Base-by-base conservation (phyloP, 2,797 vertebrate species). In the Ispidina lecontei region DNA sequence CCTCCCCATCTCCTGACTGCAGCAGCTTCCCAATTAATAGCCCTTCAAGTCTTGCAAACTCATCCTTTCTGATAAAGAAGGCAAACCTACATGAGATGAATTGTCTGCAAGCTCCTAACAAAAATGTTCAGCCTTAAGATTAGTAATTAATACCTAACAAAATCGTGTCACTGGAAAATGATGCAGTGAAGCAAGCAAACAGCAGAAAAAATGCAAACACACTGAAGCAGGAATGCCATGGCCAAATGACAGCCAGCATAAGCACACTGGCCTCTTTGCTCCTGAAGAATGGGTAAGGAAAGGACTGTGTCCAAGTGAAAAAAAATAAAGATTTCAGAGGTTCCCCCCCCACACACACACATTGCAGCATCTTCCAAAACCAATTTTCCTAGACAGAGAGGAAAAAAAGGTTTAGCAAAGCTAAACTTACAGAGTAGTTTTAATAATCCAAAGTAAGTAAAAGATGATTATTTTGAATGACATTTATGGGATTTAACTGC, bases 21-120 rank as follows among this genome's bases (percentile, higher is more conserved):
- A 73, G 89, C 69, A 92, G 78, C 79, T 95, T 84, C 70, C 87
- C 91, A 94, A 96, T 97, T 97, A 94, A 97, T 97, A 97, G 68
- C 82, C 86, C 80, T 39, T 37, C 16, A 54, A 92, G 82, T 84
- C 91, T 10, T 72, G 47, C 73, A 78, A 93, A 82, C 21, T 63
- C 67, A 85, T 21, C 51, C 47, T 74, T 87, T 94, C 58, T 39
- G 84, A 78, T 90, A 95, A 52, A 91, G 67, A 55, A 94, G 73
- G 75, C 88, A 93, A 90, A 91, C 8, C 23, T 14, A 22, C 33
- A 14, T 22, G 71, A 68, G 14, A 55, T 2, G 0, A 68, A 82
- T 6, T 41, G 22, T 37, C 91, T 67, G 68, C 46, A 83, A 85
- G 91, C 39, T 54, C 78, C 16, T 28, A 63, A 43, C 8, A 77